A percentile compares a stretch with the other conserved stretches of the same genome.
phyloP scores from a whole-genome alignment of 2,113 vertebrate species.

The Furnarius figulus region DNA sequence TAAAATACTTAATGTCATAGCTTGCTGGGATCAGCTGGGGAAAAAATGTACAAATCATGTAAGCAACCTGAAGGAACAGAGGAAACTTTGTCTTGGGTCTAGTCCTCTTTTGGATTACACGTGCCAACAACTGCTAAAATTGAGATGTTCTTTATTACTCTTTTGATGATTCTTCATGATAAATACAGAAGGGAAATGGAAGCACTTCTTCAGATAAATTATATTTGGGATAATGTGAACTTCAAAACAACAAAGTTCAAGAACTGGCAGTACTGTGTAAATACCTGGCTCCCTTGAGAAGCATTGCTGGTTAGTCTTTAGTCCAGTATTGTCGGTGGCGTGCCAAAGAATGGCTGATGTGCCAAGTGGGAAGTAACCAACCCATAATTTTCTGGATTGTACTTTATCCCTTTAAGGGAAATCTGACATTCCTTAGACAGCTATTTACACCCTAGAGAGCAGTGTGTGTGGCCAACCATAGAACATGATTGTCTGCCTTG shows the following conservation, averaged over 20 bases:
- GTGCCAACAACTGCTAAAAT: neutral
- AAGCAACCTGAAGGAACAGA: neutral
- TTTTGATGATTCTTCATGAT: neutral
- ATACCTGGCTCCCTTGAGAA: neutral
- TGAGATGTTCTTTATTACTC: neutral
- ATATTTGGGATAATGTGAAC: neutral
- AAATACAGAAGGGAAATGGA: neutral
- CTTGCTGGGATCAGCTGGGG: neutral
- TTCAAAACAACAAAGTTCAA: neutral
- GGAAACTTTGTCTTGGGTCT: neutral
- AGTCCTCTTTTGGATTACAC: neutral
- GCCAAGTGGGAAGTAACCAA: neutral
- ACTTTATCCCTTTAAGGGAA: neutral
- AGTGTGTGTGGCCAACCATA: neutral
- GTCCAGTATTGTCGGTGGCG: fast-evolving
- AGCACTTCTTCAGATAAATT: neutral
- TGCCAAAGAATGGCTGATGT: neutral
- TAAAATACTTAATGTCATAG: neutral
- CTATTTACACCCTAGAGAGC: neutral
- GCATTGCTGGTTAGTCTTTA: neutral
- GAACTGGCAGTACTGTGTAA: neutral
- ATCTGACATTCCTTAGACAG: neutral
- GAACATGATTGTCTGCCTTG: neutral
- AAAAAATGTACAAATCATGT: neutral
- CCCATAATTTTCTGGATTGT: neutral